Conservation (phyloP, 1,140 invertebrate species). For the Apis dorsata region DNA sequence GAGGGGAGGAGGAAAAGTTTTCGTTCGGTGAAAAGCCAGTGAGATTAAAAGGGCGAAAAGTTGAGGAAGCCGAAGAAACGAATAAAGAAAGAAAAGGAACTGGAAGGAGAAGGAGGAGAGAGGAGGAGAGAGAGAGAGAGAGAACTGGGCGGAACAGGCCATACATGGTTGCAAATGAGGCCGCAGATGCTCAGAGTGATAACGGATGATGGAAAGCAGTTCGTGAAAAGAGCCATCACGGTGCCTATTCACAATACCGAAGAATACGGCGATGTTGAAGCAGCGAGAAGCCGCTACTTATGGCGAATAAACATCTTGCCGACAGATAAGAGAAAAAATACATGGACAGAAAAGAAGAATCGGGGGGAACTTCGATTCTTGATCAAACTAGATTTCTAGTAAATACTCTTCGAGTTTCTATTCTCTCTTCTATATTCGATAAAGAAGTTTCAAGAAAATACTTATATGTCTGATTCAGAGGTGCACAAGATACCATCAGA, state of each 20-base stretch:
- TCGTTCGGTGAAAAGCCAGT: conserved; percentile 20
- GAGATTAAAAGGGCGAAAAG: conserved; percentile 45
- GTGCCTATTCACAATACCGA: conserved; percentile 49
- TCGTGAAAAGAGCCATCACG: conserved; percentile 73
- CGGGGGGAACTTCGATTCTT: too few relatives aligned
- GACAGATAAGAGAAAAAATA: conserved; percentile 17
- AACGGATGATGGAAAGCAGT: conserved; percentile 74
- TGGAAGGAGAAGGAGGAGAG: not conserved
- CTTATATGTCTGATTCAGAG: too few relatives aligned
- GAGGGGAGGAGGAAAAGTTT: conserved; percentile 18
- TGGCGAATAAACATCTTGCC: conserved; percentile 46
- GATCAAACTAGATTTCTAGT: too few relatives aligned
- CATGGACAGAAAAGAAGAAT: too few relatives aligned
- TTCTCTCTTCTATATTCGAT: too few relatives aligned
- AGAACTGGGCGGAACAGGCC: conserved; percentile 50
- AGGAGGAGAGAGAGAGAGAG: conserved; percentile 7
- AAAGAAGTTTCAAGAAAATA: too few relatives aligned
- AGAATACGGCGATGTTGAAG: conserved; percentile 37
- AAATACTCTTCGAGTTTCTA: too few relatives aligned
- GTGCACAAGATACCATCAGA: too few relatives aligned
- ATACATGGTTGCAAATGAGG: conserved; percentile 74
- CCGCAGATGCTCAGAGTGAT: conserved; percentile 71
- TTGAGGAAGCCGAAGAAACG: conserved; percentile 39
- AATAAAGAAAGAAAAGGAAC: conserved; percentile 39
- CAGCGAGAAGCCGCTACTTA: conserved; percentile 35